Base-by-base conservation (phyloP, 2,113 vertebrate species). In the Takifugu bimaculatus region DNA sequence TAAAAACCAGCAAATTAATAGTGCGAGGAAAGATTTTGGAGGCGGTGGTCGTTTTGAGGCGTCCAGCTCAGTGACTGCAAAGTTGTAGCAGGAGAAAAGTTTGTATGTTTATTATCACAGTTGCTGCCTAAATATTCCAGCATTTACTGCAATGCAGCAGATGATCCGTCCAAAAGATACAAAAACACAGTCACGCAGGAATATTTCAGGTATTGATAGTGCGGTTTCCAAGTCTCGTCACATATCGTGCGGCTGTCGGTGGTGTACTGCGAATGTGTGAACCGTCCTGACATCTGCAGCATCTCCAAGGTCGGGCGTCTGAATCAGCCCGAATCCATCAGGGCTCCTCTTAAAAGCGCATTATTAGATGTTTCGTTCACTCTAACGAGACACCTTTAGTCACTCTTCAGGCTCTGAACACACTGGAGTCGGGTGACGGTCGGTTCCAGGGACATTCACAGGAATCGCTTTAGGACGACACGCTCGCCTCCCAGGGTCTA, bases 221-320 rank as follows among this genome's bases (percentile, higher is more conserved):
- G 71, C 55, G 42, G 69, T 82, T 75, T 63, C 54, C 57, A 45
- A 87, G 84, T 88, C 83, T 77, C 80, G 74, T 86, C 87, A 83
- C 83, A 88, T 75, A 82, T 82, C 60, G 66, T 75, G 75, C 79
- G 80, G 92, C 91, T 92, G 93, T 90, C 91, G 91, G 93, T 47
- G 63, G 35, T 78, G 63, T 70, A 67, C 53, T 74, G 60, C 69
- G 74, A 85, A 87, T 87, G 77, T 52, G 52, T 59, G 72, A 11
- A 60, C 82, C 1, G 10, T 47, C 60, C 67, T 76, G 83, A 78
- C 85, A 85, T 79, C 80, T 65, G 42, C 72, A 68, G 74, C 82
- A 75, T 81, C 74, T 82, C 77, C 85, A 87, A 85, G 81, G 83
- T 86, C 85, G 77, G 20, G 63, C n/a, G 61, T 85, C 59, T 72